Evolutionary conservation across 2,888 invertebrate species (phyloP).

Genomic region (Amiota mariae): DNA sequence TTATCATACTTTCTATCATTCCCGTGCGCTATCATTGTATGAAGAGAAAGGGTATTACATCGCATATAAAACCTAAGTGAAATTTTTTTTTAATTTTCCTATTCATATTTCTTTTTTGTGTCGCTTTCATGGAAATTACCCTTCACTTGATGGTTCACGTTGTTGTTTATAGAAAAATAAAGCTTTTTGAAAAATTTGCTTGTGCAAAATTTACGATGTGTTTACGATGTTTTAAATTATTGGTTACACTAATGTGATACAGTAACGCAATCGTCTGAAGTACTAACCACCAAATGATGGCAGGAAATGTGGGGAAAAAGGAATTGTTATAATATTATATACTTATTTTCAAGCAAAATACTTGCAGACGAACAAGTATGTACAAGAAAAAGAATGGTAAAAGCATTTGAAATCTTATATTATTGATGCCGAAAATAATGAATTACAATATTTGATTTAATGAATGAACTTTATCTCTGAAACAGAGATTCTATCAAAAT

Average conservation of each 20-base stretch:
- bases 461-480: no score
- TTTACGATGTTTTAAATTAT: constrained; percentile 69
- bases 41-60: no score
- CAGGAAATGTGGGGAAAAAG: neutral
- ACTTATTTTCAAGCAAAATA: neutral
- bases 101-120: no score
- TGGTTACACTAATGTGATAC: constrained; percentile 61
- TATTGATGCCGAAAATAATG: no score
- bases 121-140: constrained; percentile 1
- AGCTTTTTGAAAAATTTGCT: constrained; percentile 54
- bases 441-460: no score
- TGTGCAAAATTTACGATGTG: constrained; percentile 69
- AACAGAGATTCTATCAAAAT: neutral
- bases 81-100: no score
- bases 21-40: no score
- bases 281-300: neutral
- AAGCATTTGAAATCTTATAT: no score
- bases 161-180: constrained; percentile 52
- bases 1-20: no score
- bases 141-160: neutral
- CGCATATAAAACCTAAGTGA: no score
- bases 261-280: constrained; percentile 51
- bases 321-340: neutral
- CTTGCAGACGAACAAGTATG: neutral
- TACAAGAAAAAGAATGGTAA: neutral